Evolutionary conservation across 2,113 vertebrate genomes (phyloP).

Genomic region (Eleginops maclovinus): DNA sequence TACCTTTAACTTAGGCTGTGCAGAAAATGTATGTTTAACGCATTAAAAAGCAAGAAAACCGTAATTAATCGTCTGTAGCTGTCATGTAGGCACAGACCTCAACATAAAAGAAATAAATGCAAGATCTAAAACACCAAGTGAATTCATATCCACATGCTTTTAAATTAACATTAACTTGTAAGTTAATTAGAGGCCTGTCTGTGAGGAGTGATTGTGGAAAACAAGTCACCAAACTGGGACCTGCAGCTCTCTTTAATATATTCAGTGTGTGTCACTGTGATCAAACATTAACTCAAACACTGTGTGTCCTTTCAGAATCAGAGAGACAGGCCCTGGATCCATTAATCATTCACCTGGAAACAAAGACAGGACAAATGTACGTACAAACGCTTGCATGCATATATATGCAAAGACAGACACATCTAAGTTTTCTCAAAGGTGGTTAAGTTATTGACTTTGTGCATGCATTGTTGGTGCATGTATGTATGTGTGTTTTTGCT

Average conservation of each 20-base stretch:
- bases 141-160: slow-evolving; percentile 19
- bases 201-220: slow-evolving; percentile 57
- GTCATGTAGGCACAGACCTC: background rate
- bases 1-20: background rate
- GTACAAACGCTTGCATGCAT: slow-evolving; percentile 30
- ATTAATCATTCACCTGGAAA: slow-evolving; percentile 72
- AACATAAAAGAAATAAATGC: slow-evolving; percentile 18
- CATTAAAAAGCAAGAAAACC: background rate
- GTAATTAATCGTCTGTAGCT: background rate
- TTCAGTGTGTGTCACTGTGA: slow-evolving; percentile 72
- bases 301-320: slow-evolving; percentile 64
- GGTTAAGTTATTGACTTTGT: background rate
- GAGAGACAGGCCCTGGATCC: slow-evolving; percentile 38
- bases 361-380: slow-evolving; percentile 54
- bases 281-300: slow-evolving; percentile 80
- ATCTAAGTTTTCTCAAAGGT: background rate
- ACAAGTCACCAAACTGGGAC: slow-evolving; percentile 34
- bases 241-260: slow-evolving; percentile 63
- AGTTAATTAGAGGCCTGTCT: slow-evolving; percentile 45
- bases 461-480: slow-evolving; percentile 15
- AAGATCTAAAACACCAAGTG: slow-evolving; percentile 25
- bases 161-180: slow-evolving; percentile 49
- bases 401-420: background rate
- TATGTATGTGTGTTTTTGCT: slow-evolving; percentile 22
- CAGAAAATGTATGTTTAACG: background rate